Evolutionary conservation across 2,888 invertebrate genomes (phyloP), one percentile per base, ranked within the genome.

Genomic region (Acanthosepion lycidas): DNA sequence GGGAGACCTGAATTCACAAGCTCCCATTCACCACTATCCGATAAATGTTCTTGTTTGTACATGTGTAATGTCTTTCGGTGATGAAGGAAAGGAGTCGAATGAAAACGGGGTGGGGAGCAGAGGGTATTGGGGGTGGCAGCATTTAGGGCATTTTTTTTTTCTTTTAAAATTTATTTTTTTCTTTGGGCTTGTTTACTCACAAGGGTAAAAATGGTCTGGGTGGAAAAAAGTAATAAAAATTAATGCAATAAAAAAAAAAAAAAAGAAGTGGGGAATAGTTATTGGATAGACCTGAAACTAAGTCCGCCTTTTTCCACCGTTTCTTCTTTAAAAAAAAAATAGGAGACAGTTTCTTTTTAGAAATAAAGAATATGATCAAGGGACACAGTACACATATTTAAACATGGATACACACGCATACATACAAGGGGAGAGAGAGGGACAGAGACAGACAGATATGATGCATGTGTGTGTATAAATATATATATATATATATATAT

Each of bases 401-500:
- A 9, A n/a, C 78, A 78, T n/a, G n/a, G 9, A 78, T n/a, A 78
- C 78, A 78, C n/a, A 78, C 78, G 12, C 28, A n/a, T 15, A 78
- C 78, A n/a, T 12, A 78, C 28, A 55, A 4, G 18, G 12, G 18
- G 18, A 55, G 15, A 55, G 4, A 55, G 18, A 55, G 15, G 18
- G 6, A n/a, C 0, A 28, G 0, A n/a, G 12, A 12, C 78, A n/a
- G n/a, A 78, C n/a, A 78, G 1, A 78, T n/a, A n/a, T n/a, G 0
- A 78, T 0, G 18, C 9, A 1, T n/a, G n/a, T 18, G 18, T 8
- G n/a, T 78, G n/a, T 78, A 78, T 78, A 78, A n/a, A 78, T 78
- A 78, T 78, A 78, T 78, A 78, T 78, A 78, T 78, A 78, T 78
- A 78, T 78, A 78, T 78, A 78, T 78, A 78, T 78, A n/a, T 78